Percentiles rank a stretch among this genome's conserved stretches.
These are phyloP conservation scores for Micrasema minimum DNA, from an alignment of 1,140 invertebrate species.

Conservation along the genomic window DNA sequence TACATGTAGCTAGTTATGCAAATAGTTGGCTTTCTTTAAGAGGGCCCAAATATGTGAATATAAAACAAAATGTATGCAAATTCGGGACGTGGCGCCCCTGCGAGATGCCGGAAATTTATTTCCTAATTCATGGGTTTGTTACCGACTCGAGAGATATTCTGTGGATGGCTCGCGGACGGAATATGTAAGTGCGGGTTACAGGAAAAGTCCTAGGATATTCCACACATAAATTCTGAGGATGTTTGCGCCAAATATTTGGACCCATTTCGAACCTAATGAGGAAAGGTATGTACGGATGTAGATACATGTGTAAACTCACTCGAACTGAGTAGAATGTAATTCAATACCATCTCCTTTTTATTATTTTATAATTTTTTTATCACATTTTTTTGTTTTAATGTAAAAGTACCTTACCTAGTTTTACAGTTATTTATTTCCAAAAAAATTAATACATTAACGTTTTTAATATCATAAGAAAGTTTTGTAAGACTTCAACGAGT, in stretches of 20 bases:
- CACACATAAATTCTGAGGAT: conserved; percentile 11
- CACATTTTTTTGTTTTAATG: too few relatives aligned
- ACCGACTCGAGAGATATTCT: conserved; percentile 51
- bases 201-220: conserved; percentile 24
- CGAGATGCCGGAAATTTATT: conserved; percentile 54
- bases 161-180: conserved; percentile 43
- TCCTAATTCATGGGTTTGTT: conserved; percentile 54
- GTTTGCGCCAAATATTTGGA: conserved; percentile 1
- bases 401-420: too few relatives aligned
- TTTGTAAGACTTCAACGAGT: too few relatives aligned
- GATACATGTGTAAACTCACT: too few relatives aligned
- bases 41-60: conserved; percentile 52
- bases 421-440: too few relatives aligned
- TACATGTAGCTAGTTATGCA: conserved; percentile 47
- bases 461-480: too few relatives aligned
- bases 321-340: too few relatives aligned
- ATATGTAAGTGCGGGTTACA: conserved; percentile 47
- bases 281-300: too few relatives aligned
- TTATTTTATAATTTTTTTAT: too few relatives aligned
- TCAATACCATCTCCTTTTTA: too few relatives aligned
- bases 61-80: conserved; percentile 54
- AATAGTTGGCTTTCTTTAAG: conserved; percentile 53
- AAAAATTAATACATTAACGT: too few relatives aligned
- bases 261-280: neutral
- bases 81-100: conserved; percentile 42